Evolutionary conservation across 2,888 invertebrate genomes (phyloP), one percentile per base, ranked within the genome.

Genomic region (Trachelus stipa): DNA sequence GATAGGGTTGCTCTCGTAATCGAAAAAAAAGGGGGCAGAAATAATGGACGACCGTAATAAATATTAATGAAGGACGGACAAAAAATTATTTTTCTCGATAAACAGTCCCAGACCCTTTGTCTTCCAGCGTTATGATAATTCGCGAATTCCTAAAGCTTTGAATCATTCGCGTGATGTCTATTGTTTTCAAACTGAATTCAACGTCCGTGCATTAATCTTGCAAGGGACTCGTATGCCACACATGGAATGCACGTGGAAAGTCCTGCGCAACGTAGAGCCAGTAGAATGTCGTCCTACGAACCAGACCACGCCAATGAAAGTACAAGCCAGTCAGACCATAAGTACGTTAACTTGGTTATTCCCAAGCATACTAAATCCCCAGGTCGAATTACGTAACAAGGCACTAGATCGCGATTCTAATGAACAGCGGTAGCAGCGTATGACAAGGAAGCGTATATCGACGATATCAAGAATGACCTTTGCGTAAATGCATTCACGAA

Each of bases 301-400:
- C 76, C 79, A 81, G 85, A 83, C 85, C 87, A 87, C 84, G 87
- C 86, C 87, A 86, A 88, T 87, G 87, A 87, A 86, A 86, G 84
- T 84, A 77, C 56, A 73, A 68, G 78, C 76, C 76, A 73, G 40
- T 73, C 73, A 71, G 33, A 6, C 33, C 71, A 34, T 71, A 71
- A 31, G 71, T 31, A 56, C 56, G 23, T 56, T 56, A 9, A 23
- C 56, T 23, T 56, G 56, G 56, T 15, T 56, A 56, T 56, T 23
- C 9, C 56, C 56, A 56, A 56, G 56, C 23, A 15, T 56, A 56
- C 56, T 56, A 23, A 56, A 9, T 23, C 56, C 23, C 56, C 56
- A 23, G 56, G 56, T 56, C 23, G 56, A 56, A 23, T 56, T 56
- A 56, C 56, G 56, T 56, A 56, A 56, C 9, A 9, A 56, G 56